Percentiles rank a stretch among this genome's conserved stretches.
Conservation (phyloP, 2,888 invertebrate genomes). For the Bombylius discolor region DNA sequence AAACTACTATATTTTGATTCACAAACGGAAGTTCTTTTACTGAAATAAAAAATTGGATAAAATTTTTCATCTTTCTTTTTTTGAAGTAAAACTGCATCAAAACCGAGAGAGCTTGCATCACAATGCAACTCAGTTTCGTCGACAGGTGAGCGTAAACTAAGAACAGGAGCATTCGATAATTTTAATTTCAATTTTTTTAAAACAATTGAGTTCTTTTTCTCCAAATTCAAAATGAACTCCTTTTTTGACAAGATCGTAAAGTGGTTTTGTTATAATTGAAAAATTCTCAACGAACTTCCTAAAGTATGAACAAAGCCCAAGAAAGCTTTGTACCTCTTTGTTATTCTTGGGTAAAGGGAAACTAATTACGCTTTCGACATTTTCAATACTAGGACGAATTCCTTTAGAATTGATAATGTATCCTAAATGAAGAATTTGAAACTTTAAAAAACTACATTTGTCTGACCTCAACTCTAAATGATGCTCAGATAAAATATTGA, state of each 20-base stretch:
- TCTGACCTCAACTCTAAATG: no score
- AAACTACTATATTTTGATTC: conserved; percentile 21
- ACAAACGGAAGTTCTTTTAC: conserved; percentile 16
- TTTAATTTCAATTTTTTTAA: background rate
- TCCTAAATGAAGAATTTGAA: no score
- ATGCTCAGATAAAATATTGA: no score
- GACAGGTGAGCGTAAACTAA: background rate
- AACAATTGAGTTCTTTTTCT: background rate
- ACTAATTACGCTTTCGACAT: background rate
- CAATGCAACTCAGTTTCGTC: background rate
- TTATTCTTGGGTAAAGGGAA: background rate
- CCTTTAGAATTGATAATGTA: no score
- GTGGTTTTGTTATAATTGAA: background rate
- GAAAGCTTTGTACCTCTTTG: background rate
- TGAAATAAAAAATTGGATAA: conserved; percentile 21
- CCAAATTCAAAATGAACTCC: background rate
- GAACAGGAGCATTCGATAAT: background rate
- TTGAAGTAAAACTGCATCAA: background rate
- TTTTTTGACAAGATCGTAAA: background rate
- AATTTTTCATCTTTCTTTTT: no score
- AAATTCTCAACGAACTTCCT: background rate
- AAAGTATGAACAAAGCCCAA: background rate
- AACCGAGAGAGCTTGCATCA: background rate
- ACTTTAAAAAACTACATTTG: no score
- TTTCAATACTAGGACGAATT: background rate